Percentiles rank a stretch among this genome's conserved stretches.
Conservation (phyloP, 2,888 invertebrate genomes). For the Cephus runcator region DNA sequence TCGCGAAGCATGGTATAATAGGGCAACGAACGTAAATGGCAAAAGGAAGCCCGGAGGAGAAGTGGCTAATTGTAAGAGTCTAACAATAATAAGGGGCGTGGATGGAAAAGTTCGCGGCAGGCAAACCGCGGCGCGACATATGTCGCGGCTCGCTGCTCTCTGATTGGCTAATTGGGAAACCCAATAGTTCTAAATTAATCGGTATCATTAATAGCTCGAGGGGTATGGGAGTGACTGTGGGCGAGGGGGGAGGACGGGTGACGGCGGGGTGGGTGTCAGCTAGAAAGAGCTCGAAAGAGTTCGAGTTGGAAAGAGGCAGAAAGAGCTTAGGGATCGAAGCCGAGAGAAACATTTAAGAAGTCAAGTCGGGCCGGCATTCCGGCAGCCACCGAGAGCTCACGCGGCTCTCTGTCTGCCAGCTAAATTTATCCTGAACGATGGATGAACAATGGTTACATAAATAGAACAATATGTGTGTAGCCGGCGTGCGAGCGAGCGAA, state of each 20-base stretch:
- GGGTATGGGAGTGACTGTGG: conserved; percentile 36
- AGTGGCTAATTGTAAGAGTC: not conserved
- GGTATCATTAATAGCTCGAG: conserved; percentile 62
- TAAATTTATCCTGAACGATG: conserved; percentile 64
- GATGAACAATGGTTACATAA: conserved; percentile 66
- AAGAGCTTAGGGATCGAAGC: conserved; percentile 34
- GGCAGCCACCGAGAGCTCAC: conserved; percentile 28
- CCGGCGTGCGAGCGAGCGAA: conserved; percentile 23
- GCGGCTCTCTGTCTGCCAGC: conserved; percentile 45
- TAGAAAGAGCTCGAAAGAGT: conserved; percentile 25
- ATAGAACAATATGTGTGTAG: conserved; percentile 64
- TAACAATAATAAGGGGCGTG: not conserved
- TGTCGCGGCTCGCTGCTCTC: conserved; percentile 18
- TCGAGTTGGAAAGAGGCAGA: conserved; percentile 20
- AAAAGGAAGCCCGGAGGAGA: not conserved
- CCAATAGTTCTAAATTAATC: conserved; percentile 66
- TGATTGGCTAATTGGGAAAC: conserved; percentile 65
- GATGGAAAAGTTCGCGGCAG: conserved; percentile 21
- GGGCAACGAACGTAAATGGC: not conserved
- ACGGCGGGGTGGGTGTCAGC: conserved; percentile 23
- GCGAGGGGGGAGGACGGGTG: conserved; percentile 21
- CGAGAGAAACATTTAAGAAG: conserved; percentile 60
- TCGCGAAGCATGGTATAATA: not conserved
- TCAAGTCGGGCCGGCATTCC: conserved; percentile 62
- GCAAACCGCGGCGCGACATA: conserved; percentile 15